phyloP scores from a whole-genome alignment of 2,888 invertebrate genomes.

The Idaea straminata region DNA sequence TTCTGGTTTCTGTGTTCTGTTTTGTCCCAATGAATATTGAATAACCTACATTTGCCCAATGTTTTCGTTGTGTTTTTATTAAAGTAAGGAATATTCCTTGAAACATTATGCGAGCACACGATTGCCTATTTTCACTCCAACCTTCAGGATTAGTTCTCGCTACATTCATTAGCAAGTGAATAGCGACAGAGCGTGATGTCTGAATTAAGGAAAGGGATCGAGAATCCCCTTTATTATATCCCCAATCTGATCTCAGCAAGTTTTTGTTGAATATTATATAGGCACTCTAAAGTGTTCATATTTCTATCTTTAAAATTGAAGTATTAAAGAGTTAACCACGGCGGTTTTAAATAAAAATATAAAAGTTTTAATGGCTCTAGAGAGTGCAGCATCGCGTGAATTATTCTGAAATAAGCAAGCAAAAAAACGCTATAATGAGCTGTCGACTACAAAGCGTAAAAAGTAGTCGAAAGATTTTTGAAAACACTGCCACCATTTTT shows the following conservation, averaged over 20 bases:
- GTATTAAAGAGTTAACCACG: constrained; percentile 13
- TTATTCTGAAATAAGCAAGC: constrained; percentile 24
- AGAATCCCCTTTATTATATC: constrained; percentile 19
- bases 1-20: background rate
- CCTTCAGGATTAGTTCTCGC: constrained; percentile 30
- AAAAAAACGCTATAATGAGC: constrained; percentile 22
- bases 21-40: constrained; percentile 10
- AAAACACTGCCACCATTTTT: background rate
- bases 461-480: background rate
- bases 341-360: constrained; percentile 14
- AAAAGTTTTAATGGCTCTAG: constrained; percentile 20
- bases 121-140: constrained; percentile 22
- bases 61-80: background rate
- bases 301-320: constrained; percentile 6
- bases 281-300: constrained; percentile 6
- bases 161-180: constrained; percentile 38
- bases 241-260: constrained; percentile 19
- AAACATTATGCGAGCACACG: background rate
- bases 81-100: background rate
- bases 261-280: constrained; percentile 15
- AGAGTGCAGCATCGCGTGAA: constrained; percentile 23
- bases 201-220: constrained; percentile 24
- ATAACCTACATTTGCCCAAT: background rate
- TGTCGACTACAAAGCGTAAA: constrained; percentile 18
- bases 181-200: constrained; percentile 38